Evolutionary conservation across 2,797 vertebrate species (phyloP), one percentile per base, ranked within the genome.

Genomic region (Morus bassanus): DNA sequence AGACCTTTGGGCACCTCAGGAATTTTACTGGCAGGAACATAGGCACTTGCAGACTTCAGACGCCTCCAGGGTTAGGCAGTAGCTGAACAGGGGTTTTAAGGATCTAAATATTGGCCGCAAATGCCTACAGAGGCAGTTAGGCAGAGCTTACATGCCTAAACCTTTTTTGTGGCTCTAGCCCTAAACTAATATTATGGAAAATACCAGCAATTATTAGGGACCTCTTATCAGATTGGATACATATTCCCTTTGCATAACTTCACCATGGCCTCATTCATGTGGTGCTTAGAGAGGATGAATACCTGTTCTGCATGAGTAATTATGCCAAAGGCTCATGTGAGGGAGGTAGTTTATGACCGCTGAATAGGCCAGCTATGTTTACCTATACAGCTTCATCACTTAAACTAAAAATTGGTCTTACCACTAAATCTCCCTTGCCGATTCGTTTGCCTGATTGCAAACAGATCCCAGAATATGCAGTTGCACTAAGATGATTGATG

Each of bases 141-240:
- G 95, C 95, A 96, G 91, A 95, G 95, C 95, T 96, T 95, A 96
- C 96, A 86, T 88, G 94, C 91, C 93, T 97, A 93, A 96, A 96
- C 93, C 95, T 94, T 96, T 96, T 88, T 93, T 95, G 93, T 97
- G 96, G 96, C 94, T 93, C 91, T 87, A 94, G 82, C 94, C 93
- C 94, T 96, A 97, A 97, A 96, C 94, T 96, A 97, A 97, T 96
- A 97, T 97, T 97, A 96, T 95, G 96, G 94, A 97, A 97, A 97
- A 97, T 97, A 94, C 94, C 96, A 94, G 93, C 91, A 96, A 97
- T 97, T 96, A 96, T 96, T 96, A 94, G 79, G 79, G 82, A 94
- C 73, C 94, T 90, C 94, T 97, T 96, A 97, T 97, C 95, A 95
- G 95, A 96, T 95, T 97, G 96, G 96, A 96, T 76, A 63, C 89